Evolutionary conservation across 2,797 vertebrate genomes (phyloP), one percentile per base, ranked within the genome.

Genomic region (Galagoides demidoff): DNA sequence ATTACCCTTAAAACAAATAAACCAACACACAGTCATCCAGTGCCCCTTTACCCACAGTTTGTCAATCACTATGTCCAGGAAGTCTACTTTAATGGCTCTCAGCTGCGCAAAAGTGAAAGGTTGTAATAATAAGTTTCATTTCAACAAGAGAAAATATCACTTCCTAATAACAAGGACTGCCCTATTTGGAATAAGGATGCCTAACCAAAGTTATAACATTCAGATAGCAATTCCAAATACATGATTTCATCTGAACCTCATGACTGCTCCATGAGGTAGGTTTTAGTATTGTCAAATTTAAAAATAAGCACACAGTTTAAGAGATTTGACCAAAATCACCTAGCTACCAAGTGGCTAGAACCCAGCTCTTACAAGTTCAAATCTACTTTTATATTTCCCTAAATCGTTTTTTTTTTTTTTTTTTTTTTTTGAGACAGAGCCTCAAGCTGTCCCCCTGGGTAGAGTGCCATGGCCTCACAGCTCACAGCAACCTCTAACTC

Each of bases 61-160:
- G 87, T 64, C 71, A 85, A 85, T 89, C 71, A 89, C 34, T 55
- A 0, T 64, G 83, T 73, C 34, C 88, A 90, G 61, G 27, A 71
- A 57, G 45, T 84, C 74, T 92, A 82, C 68, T 92, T 90, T 83
- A 94, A 70, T 22, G 43, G 59, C n/a, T 97, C 64, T 86, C 10
- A 29, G 34, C 13, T 90, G 25, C 77, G 12, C 43, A 91, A 86
- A 96, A 70, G 31, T 89, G 68, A 73, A 79, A 88, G 45, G n/a
- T 92, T 71, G 31, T 52, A 74, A 55, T 39, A 83, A 37, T 4
- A 94, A 93, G 49, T 66, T 86, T 71, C 64, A 59, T 73, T 77
- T 78, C 20, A 84, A 55, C 11, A 90, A 76, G 37, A 85, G 31
- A 66, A 92, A 95, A 77, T 25, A 73, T 57, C 43, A 86, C 49